Conservation (phyloP, 1,140 invertebrate species). For the Drosophila lacteicornis region DNA sequence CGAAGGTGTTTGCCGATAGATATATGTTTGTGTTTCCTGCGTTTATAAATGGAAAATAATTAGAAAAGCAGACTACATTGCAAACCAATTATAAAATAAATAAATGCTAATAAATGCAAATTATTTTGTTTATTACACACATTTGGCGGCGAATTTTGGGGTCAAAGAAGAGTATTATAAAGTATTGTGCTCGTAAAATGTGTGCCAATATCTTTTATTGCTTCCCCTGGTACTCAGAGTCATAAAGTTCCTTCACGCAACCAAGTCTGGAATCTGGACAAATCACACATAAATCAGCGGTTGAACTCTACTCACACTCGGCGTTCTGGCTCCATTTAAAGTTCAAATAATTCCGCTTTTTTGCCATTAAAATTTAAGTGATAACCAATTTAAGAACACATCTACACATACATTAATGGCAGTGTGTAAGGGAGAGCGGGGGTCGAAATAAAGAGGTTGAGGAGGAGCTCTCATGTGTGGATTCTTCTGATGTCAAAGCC, state of each 20-base stretch:
- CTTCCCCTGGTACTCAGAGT: background rate
- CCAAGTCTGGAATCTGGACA: background rate
- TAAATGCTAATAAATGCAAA: background rate
- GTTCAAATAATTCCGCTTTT: background rate
- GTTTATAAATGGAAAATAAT: background rate
- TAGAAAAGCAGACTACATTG: background rate
- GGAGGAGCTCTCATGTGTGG: constrained; percentile 9
- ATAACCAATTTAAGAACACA: constrained; percentile 38
- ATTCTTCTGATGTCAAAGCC: constrained; percentile 55
- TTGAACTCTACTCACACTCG: constrained; percentile 5
- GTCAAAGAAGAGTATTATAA: background rate
- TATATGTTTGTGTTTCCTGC: background rate
- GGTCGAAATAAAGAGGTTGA: constrained; percentile 1
- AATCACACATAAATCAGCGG: background rate
- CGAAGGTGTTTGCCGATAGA: too few relatives aligned
- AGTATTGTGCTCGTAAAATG: background rate
- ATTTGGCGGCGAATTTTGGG: constrained; percentile 10
- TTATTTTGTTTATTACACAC: constrained; percentile 4
- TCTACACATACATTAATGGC: background rate
- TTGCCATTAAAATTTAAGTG: constrained; percentile 45
- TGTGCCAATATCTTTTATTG: background rate
- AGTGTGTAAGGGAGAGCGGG: background rate
- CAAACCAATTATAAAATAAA: background rate
- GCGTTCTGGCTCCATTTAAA: background rate
- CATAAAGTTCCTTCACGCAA: background rate